A percentile compares a stretch with the other conserved stretches of the same genome.
phyloP scores from a whole-genome alignment of 2,888 invertebrate species.

The Drosophila ezoana region DNA sequence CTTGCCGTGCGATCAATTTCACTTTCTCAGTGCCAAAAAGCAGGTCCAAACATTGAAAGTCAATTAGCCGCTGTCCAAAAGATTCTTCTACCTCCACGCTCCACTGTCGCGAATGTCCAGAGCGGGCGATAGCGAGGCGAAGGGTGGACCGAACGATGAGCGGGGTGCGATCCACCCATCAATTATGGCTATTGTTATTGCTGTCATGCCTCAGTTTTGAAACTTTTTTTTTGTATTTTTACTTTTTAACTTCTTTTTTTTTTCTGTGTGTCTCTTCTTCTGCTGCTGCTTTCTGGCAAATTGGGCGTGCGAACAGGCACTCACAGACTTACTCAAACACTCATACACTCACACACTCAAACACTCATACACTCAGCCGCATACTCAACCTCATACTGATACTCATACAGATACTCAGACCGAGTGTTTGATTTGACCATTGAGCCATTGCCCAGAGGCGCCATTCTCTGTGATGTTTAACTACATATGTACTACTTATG shows the following conservation, averaged over 20 bases:
- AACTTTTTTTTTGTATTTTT: constrained; percentile 10
- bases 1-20: constrained; percentile 69
- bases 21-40: constrained; percentile 64
- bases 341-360: constrained; percentile 3
- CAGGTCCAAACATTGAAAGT: constrained; percentile 70
- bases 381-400: neutral
- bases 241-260: neutral
- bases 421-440: constrained; percentile 17
- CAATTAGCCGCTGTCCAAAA: constrained; percentile 70
- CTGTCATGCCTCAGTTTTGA: constrained; percentile 29
- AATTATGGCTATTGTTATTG: constrained; percentile 54
- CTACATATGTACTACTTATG: constrained; percentile 4
- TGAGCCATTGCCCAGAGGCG: constrained; percentile 27
- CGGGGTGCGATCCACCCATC: constrained; percentile 19
- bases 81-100: constrained; percentile 63
- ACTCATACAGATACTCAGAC: constrained; percentile 3
- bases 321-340: constrained; percentile 20
- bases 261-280: constrained; percentile 1
- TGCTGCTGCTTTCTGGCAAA: constrained; percentile 27
- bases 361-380: neutral
- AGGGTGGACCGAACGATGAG: too few relatives aligned
- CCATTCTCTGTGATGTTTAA: constrained; percentile 17
- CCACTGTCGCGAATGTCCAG: constrained; percentile 8
- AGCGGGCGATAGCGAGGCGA: neutral
- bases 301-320: constrained; percentile 25